Base-by-base conservation (phyloP, 2,888 invertebrate species). In the Brachyptera risi region DNA sequence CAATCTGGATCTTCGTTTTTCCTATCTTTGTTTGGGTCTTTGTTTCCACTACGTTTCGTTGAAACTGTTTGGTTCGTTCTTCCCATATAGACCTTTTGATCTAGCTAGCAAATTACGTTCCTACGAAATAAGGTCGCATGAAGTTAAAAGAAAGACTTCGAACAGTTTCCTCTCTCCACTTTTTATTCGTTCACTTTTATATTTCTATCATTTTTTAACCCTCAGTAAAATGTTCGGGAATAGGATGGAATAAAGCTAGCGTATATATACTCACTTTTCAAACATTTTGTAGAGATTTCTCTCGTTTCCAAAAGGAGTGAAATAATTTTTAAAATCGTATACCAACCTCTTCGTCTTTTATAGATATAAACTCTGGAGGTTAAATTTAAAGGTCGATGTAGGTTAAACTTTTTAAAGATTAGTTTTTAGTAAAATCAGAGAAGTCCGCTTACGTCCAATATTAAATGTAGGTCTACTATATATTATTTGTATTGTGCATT, bases 51-150 rank as follows among this genome's bases (percentile, higher is more conserved):
- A 49, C 24, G 26, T 13, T 51, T 51, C 47, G 37, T 50, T 38
- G n/a, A n/a, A n/a, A 11, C 50, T 59, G 42, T 59, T 59, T 59
- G 54, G 15, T 38, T 59, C 51, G 7, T 27, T 21, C 44, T 24
- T 23, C 35, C 26, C n/a, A n/a, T n/a, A n/a, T n/a, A 24, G 0
- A 15, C 9, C 42, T 44, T 58, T 58, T 58, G 58, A 58, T 49
- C 47, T 38, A 47, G 31, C 58, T 58, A 17, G 57, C 61, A 61
- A 61, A 61, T 56, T 61, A 61, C 61, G 61, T 61, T 49, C 35
- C 56, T 54, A 31, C 13, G 21, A 54, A 54, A 54, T 37, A 54
- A 35, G 37, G 54, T 54, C 54, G 54, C 21, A 11, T 31, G 21
- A 9, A 31, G 37, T 31, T 31, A 31, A 51, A 51, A 51, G 51